These are phyloP conservation scores for Synanthedon vespiformis DNA, from an alignment of 2,888 invertebrate genomes.

Conservation along the genomic window DNA sequence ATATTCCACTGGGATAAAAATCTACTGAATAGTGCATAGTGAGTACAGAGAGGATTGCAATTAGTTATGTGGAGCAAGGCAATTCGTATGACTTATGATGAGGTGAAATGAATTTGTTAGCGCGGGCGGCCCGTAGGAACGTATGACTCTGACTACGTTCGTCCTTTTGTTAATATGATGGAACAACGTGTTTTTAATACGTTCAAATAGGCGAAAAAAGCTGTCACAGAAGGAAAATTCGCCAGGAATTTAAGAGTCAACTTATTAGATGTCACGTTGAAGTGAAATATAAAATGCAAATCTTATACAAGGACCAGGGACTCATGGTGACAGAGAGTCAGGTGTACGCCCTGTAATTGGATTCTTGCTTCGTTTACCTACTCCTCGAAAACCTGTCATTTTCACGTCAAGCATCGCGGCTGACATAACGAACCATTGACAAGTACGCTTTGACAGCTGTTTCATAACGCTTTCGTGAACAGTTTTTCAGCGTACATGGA, in stretches of 20 bases:
- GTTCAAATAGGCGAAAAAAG: too few species aligned
- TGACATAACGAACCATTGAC: background rate
- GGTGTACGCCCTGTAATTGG: background rate
- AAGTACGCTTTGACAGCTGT: background rate
- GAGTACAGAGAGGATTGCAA: too few species aligned
- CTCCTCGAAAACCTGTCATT: constrained; percentile 5
- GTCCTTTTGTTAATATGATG: too few species aligned
- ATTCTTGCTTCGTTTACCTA: constrained; percentile 4
- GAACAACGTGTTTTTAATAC: too few species aligned
- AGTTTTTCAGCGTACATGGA: background rate
- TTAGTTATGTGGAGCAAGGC: too few species aligned
- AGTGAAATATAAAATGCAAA: background rate
- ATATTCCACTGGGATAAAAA: too few species aligned
- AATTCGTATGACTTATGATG: too few species aligned
- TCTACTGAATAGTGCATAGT: too few species aligned
- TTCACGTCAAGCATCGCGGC: constrained; percentile 2
- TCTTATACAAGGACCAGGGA: background rate
- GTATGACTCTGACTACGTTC: too few species aligned
- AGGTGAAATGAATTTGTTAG: too few species aligned
- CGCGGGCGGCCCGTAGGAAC: too few species aligned
- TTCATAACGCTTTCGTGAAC: background rate
- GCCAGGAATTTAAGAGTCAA: background rate
- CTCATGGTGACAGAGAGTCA: background rate
- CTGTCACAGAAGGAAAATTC: constrained; percentile 1
- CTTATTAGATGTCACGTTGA: background rate